A percentile compares a stretch with the other conserved stretches of the same genome.
These are phyloP conservation scores for Spodoptera littoralis DNA, from an alignment of 2,888 invertebrate genomes.

Conservation along the genomic window DNA sequence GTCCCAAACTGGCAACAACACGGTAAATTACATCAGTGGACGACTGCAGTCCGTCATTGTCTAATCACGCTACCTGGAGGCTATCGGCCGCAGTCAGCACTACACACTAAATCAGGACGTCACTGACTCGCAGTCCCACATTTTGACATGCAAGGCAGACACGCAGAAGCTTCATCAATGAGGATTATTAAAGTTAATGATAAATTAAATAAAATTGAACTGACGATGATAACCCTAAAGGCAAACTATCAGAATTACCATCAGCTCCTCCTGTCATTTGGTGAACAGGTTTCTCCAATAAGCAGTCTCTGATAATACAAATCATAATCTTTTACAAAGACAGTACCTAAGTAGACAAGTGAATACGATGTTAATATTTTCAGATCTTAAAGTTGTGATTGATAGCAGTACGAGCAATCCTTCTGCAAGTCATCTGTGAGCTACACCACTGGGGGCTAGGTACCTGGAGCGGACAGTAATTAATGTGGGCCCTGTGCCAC, in stretches of 20 bases:
- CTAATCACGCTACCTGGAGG: slow-evolving; percentile 67
- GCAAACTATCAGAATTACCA: too few relatives aligned
- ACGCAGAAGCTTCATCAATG: slow-evolving; percentile 45
- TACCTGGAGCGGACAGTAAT: slow-evolving; percentile 80
- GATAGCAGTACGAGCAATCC: slow-evolving; percentile 14
- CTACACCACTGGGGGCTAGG: slow-evolving; percentile 66
- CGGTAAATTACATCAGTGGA: slow-evolving; percentile 47
- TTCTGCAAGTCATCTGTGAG: slow-evolving; percentile 55
- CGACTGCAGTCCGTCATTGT: slow-evolving; percentile 55
- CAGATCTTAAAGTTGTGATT: neutral
- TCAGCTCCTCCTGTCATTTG: too few relatives aligned
- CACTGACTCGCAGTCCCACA: slow-evolving; percentile 8
- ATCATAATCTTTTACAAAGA: too few relatives aligned
- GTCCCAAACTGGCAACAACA: slow-evolving; percentile 10
- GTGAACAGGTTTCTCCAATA: too few relatives aligned
- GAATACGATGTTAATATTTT: too few relatives aligned
- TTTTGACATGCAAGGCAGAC: slow-evolving; percentile 40
- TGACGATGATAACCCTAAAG: too few relatives aligned
- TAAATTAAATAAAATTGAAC: too few relatives aligned
- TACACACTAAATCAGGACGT: slow-evolving; percentile 71
- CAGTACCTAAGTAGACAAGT: too few relatives aligned
- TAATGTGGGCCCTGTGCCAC: slow-evolving; percentile 72
- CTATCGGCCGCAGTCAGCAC: slow-evolving; percentile 54
- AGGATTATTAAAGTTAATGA: too few relatives aligned
- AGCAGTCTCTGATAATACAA: too few relatives aligned